phyloP scores from a whole-genome alignment of 2,797 vertebrate species.

The Diceros bicornis region DNA sequence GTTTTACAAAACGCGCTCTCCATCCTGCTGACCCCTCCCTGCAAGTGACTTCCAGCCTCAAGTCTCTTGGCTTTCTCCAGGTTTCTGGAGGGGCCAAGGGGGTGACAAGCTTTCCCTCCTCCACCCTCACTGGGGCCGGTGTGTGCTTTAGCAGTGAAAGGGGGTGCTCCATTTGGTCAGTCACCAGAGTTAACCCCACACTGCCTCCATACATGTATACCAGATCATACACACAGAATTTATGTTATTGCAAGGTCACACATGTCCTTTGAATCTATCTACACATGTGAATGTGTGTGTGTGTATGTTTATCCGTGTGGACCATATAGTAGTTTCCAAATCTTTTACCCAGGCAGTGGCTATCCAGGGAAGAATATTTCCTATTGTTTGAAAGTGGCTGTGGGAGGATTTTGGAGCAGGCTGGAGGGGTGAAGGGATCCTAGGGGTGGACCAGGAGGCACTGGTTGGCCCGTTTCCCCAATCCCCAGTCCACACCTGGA shows the following conservation, averaged over 20 bases:
- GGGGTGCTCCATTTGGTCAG: neutral
- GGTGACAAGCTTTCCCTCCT: neutral
- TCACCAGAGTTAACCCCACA: neutral
- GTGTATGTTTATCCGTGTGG: neutral
- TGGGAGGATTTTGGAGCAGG: neutral
- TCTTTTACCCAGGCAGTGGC: neutral
- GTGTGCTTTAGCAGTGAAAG: neutral
- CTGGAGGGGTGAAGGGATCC: neutral
- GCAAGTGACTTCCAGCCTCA: neutral
- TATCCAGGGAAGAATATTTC: neutral
- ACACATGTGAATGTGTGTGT: accelerated
- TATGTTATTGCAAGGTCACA: neutral
- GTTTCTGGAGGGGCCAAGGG: neutral
- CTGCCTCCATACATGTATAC: neutral
- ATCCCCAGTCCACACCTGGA: neutral
- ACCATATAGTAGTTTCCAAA: neutral
- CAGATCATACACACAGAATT: neutral
- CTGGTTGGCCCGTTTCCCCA: neutral
- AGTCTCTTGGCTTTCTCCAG: neutral
- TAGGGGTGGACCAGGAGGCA: accelerated
- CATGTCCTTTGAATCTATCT: neutral
- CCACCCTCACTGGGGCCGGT: neutral
- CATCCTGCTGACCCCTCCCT: neutral
- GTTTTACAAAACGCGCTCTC: neutral
- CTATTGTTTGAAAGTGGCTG: neutral